phyloP scores from a whole-genome alignment of 2,113 vertebrate species.

The Oncorhynchus keta region DNA sequence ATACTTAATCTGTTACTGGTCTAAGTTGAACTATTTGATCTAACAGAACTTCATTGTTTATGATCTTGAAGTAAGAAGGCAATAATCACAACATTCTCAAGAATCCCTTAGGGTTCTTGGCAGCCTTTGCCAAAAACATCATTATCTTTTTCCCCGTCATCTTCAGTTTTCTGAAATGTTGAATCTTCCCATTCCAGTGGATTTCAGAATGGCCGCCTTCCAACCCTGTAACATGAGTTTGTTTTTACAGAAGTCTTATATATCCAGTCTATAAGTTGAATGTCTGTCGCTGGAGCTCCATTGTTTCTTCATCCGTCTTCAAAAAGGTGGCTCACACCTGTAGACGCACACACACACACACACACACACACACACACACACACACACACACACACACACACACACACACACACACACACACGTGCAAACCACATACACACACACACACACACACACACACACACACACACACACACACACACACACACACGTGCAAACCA shows the following conservation, averaged over 20 bases:
- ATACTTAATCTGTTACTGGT: not conserved
- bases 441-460: slow-evolving; percentile 22
- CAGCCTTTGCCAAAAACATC: not conserved
- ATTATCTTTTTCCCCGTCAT: not conserved
- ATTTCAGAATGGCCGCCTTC: not conserved
- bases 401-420: not conserved
- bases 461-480: not conserved
- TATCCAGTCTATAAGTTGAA: not conserved
- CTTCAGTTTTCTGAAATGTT: not conserved
- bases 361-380: slow-evolving; percentile 26
- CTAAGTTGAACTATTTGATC: not conserved
- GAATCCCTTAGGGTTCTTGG: not conserved
- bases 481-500: no score
- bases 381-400: no score
- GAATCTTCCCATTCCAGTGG: not conserved
- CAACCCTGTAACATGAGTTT: not conserved
- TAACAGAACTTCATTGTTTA: not conserved
- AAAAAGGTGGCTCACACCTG: not conserved
- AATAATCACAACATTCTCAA: not conserved
- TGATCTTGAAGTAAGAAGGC: not conserved
- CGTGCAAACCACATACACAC: not conserved
- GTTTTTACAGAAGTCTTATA: not conserved
- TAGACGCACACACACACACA: not conserved
- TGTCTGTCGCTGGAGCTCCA: not conserved
- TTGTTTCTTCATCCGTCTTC: no score